Evolutionary conservation across 2,888 invertebrate genomes (phyloP), one percentile per base, ranked within the genome.

Genomic region (Latrodectus hesperus): DNA sequence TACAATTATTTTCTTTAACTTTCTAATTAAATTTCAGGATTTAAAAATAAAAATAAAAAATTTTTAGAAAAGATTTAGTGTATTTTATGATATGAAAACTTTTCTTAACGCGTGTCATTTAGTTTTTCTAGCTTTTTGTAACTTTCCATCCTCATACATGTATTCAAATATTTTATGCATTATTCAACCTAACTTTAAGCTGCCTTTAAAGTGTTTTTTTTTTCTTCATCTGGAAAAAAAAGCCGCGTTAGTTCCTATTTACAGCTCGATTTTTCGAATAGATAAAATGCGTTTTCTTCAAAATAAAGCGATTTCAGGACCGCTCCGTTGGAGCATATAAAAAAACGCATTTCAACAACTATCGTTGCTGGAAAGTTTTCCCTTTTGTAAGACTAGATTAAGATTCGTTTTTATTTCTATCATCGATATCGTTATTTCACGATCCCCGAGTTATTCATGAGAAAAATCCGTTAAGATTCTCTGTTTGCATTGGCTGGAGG

Each of bases 391-490:
- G n/a, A 73, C 53, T 73, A 53, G 17, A 73, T 73, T 17, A 53
- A 52, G 16, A 52, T n/a, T 4, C 49, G n/a, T 72, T 72, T 77
- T 16, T 64, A 49, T 14, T 17, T 65, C 17, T 52, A 17, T 38
- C 14, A n/a, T 71, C n/a, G 49, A 51, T 72, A 49, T 64, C 52
- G 53, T 52, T 53, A 17, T 60, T 71, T 17, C 52, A 12, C n/a
- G 51, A 52, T 51, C 17, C 60, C 49, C 55, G 51, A 80, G 64
- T 80, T 80, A 80, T 80, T 80, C 79, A 80, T 72, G 79, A 71
- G 79, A 71, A 64, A 80, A 80, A 51, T 79, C 71, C 49, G 73
- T 16, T 81, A 73, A 26, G n/a, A n/a, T 71, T 60, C 49, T 38
- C 73, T 81, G 72, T 77, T 67, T 77, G 60, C 14, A n/a, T 16